phyloP scores from a whole-genome alignment of 2,113 vertebrate genomes.

The Pavo muticus region DNA sequence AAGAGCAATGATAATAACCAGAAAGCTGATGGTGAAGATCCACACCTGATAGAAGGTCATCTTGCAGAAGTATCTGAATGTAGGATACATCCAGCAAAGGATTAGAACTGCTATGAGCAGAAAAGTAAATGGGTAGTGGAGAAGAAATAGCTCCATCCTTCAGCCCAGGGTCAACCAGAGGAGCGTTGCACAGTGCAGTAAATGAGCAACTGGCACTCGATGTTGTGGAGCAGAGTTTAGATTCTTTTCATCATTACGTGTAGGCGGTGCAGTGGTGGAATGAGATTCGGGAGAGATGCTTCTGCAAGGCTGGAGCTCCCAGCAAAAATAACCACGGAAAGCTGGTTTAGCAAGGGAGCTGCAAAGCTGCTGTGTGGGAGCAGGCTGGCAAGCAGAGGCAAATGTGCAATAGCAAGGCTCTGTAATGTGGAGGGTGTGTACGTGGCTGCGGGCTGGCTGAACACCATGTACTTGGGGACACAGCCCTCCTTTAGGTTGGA shows the following conservation, averaged over 20 bases:
- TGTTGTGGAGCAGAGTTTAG: not conserved
- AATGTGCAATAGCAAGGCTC: not conserved
- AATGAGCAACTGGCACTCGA: not conserved
- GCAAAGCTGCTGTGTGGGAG: not conserved
- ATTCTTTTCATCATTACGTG: not conserved
- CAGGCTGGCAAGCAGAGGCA: not conserved
- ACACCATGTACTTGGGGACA: not conserved
- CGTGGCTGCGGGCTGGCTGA: not conserved
- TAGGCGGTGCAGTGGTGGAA: constrained; percentile 8
- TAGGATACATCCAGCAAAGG: constrained; percentile 32
- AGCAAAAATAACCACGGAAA: not conserved
- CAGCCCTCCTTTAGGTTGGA: not conserved
- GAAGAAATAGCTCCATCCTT: constrained; percentile 23
- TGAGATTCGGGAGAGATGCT: rapidly evolving
- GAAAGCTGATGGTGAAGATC: not conserved
- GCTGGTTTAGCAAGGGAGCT: not conserved
- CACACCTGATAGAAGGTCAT: constrained; percentile 33
- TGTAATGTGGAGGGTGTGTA: too few species aligned
- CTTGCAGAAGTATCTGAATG: constrained; percentile 52
- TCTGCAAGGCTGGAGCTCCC: not conserved
- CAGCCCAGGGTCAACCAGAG: not conserved
- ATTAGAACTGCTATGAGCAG: not conserved
- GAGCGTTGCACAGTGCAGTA: not conserved
- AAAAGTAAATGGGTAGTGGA: constrained; percentile 20
- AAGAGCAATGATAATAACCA: not conserved